These are phyloP conservation scores for Trichogramma pretiosum DNA, from an alignment of 1,140 invertebrate species.

Conservation along the genomic window DNA sequence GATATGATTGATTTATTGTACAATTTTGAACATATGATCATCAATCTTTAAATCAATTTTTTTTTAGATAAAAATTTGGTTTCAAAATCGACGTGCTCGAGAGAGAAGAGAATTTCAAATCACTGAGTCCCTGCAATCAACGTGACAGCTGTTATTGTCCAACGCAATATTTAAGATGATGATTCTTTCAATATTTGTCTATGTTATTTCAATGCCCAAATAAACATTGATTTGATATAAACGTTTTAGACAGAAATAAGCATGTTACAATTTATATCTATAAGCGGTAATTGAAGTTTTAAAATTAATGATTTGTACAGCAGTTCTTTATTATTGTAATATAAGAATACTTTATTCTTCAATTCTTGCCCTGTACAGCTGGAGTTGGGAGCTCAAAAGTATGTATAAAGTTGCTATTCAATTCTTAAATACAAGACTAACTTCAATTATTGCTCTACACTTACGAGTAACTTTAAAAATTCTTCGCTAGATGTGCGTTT, in stretches of 20 bases:
- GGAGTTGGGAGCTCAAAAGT: background rate
- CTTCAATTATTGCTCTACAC: too few relatives aligned
- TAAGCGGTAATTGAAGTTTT: conserved; percentile 12
- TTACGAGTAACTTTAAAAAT: conserved; percentile 17
- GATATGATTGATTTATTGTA: too few relatives aligned
- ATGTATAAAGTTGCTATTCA: conserved; percentile 10
- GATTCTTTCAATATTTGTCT: too few relatives aligned
- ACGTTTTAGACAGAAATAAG: conserved; percentile 8
- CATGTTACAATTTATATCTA: too few relatives aligned
- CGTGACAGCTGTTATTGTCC: too few relatives aligned
- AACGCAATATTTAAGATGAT: too few relatives aligned
- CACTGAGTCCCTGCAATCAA: too few relatives aligned
- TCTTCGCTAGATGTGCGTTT: conserved; percentile 25
- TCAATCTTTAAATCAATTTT: background rate
- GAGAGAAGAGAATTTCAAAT: conserved; percentile 52
- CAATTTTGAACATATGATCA: too few relatives aligned
- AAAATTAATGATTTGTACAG: conserved; percentile 27
- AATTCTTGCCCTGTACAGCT: conserved; percentile 12
- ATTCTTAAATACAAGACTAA: too few relatives aligned
- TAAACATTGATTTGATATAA: conserved; percentile 15
- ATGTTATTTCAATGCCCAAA: too few relatives aligned
- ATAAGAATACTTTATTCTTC: conserved; percentile 17
- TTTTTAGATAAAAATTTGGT: conserved; percentile 73
- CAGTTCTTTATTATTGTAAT: conserved; percentile 19
- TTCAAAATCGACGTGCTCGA: conserved; percentile 67